phyloP scores from a whole-genome alignment of 2,888 invertebrate genomes.

The Epinotia bilunana region DNA sequence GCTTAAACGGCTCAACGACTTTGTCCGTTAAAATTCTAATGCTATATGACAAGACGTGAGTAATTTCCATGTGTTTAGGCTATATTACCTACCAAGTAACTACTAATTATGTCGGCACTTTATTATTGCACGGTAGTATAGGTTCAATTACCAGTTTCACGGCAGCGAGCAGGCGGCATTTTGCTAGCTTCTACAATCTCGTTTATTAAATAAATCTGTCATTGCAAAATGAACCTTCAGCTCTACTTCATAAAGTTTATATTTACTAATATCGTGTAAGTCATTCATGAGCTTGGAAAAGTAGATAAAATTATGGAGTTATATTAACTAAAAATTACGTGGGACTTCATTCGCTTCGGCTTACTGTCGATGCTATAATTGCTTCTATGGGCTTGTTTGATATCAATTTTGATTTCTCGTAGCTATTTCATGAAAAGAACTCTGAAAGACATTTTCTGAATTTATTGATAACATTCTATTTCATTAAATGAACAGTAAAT shows the following conservation, averaged over 20 bases:
- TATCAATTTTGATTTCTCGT: slow-evolving; percentile 8
- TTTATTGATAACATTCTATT: not conserved
- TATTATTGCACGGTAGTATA: slow-evolving; percentile 18
- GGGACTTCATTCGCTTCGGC: slow-evolving; percentile 26
- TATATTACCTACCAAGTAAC: too few species aligned
- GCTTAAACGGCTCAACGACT: too few species aligned
- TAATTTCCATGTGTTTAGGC: too few species aligned
- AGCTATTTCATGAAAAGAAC: not conserved
- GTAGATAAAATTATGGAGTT: slow-evolving; percentile 1
- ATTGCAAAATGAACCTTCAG: not conserved
- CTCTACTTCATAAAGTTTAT: not conserved
- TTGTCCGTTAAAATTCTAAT: too few species aligned
- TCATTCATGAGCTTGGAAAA: not conserved
- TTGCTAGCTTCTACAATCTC: not conserved
- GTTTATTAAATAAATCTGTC: not conserved
- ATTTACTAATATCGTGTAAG: too few species aligned
- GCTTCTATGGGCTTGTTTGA: not conserved
- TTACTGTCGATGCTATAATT: slow-evolving; percentile 19
- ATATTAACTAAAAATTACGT: slow-evolving; percentile 23
- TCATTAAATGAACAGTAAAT: too few species aligned
- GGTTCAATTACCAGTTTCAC: slow-evolving; percentile 29
- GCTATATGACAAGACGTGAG: too few species aligned
- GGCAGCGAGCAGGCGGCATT: slow-evolving; percentile 15
- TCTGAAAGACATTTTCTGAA: not conserved
- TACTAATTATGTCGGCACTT: slow-evolving; percentile 6